These are phyloP conservation scores for Goniozus legneri DNA, from an alignment of 1,140 invertebrate genomes.

Conservation along the genomic window DNA sequence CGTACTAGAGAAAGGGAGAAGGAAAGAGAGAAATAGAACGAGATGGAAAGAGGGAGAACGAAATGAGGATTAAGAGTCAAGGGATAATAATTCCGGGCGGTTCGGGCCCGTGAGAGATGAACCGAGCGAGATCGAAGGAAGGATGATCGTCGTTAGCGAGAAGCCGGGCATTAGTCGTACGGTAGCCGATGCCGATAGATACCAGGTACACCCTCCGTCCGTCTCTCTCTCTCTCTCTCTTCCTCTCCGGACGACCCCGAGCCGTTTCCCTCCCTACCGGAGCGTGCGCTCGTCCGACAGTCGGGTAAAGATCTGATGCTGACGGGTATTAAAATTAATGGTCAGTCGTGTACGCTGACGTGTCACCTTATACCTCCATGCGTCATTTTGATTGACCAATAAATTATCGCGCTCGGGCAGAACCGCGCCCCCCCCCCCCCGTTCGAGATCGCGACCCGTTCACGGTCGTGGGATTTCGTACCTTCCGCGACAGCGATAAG, in stretches of 20 bases:
- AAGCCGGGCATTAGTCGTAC: constrained; percentile 40
- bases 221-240: too few relatives aligned
- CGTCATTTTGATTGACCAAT: constrained; percentile 54
- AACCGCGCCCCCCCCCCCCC: neutral
- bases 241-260: too few relatives aligned
- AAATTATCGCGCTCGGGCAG: constrained; percentile 41
- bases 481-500: too few relatives aligned
- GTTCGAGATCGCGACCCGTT: neutral
- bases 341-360: constrained; percentile 46
- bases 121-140: constrained; percentile 12
- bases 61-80: too few relatives aligned
- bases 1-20: too few relatives aligned
- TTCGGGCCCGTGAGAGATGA: too few relatives aligned
- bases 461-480: too few relatives aligned
- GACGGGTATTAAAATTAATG: constrained; percentile 53
- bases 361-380: constrained; percentile 54
- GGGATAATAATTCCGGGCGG: too few relatives aligned
- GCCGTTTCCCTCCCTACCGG: too few relatives aligned
- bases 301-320: constrained; percentile 43
- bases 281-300: too few relatives aligned
- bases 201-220: too few relatives aligned
- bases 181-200: constrained; percentile 43
- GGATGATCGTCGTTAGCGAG: constrained; percentile 36
- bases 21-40: constrained; percentile 20
- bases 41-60: too few relatives aligned